Evolutionary conservation across 2,113 vertebrate species (phyloP).

Genomic region (Scopus umbretta): DNA sequence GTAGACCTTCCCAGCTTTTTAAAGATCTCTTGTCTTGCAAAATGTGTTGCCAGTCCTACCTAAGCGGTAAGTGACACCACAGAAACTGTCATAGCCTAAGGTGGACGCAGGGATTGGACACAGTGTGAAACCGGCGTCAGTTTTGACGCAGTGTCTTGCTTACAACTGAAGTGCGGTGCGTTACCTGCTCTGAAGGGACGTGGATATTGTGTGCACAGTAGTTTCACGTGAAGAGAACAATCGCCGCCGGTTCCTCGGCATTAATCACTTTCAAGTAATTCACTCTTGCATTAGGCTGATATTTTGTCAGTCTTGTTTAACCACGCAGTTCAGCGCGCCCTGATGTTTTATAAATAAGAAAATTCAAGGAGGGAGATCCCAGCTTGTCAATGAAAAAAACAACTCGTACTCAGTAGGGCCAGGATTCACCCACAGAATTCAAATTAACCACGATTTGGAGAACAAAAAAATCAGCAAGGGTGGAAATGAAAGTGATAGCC

Average conservation of each 20-base stretch:
- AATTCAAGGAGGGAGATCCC: background rate
- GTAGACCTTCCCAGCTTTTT: background rate
- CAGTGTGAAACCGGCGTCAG: background rate
- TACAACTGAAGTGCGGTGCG: rapidly evolving
- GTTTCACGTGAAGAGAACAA: background rate
- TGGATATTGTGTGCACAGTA: background rate
- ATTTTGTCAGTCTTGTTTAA: background rate
- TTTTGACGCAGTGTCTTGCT: background rate
- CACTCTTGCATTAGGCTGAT: background rate
- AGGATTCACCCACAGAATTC: background rate
- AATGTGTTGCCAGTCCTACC: background rate
- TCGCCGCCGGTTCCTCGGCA: background rate
- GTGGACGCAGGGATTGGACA: rapidly evolving
- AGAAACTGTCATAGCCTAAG: background rate
- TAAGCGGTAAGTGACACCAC: too few relatives aligned
- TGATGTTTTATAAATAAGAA: background rate
- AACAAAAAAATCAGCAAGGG: background rate
- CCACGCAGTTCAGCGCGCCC: rapidly evolving
- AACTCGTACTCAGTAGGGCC: background rate
- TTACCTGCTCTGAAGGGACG: background rate
- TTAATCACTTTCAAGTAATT: background rate
- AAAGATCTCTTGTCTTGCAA: background rate
- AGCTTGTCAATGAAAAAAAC: background rate
- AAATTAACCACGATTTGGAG: background rate
- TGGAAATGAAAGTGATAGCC: background rate